These are phyloP conservation scores for Axis porcinus DNA, from an alignment of 2,113 vertebrate species.

Conservation along the genomic window DNA sequence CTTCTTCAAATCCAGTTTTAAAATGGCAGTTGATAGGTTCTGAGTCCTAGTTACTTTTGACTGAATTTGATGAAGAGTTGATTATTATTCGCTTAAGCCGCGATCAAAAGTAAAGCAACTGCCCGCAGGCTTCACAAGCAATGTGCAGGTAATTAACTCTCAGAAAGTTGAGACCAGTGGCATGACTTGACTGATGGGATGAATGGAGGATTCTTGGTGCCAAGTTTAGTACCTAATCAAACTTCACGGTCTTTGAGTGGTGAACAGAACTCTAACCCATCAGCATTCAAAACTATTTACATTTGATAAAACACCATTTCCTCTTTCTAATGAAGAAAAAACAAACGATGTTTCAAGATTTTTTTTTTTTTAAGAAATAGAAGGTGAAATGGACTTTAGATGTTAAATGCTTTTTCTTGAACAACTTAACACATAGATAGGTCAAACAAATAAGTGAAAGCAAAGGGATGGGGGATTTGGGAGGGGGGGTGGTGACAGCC, in stretches of 20 bases:
- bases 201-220: constrained; percentile 42
- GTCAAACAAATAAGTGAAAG: not conserved
- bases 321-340: constrained; percentile 65
- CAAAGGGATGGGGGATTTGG: not conserved
- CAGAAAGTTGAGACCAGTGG: constrained; percentile 35
- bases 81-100: constrained; percentile 26
- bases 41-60: not conserved
- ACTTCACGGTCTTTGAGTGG: constrained; percentile 25
- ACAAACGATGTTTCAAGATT: constrained; percentile 48
- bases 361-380: constrained; percentile 19
- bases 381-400: constrained; percentile 37
- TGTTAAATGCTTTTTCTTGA: constrained; percentile 62
- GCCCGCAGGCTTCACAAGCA: not conserved
- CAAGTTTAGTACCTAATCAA: constrained; percentile 73
- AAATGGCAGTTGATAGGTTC: not conserved
- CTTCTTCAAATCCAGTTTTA: not conserved
- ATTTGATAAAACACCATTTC: constrained; percentile 65
- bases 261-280: not conserved
- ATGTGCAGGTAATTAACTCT: constrained; percentile 30
- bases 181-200: constrained; percentile 32
- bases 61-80: not conserved
- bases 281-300: constrained; percentile 19
- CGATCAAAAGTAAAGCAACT: constrained; percentile 43
- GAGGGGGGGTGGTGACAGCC: not conserved
- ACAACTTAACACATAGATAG: constrained; percentile 50